Percentiles rank a stretch among this genome's conserved stretches.
Evolutionary conservation across 2,888 invertebrate genomes (phyloP).

Genomic region (Phoronis australis): DNA sequence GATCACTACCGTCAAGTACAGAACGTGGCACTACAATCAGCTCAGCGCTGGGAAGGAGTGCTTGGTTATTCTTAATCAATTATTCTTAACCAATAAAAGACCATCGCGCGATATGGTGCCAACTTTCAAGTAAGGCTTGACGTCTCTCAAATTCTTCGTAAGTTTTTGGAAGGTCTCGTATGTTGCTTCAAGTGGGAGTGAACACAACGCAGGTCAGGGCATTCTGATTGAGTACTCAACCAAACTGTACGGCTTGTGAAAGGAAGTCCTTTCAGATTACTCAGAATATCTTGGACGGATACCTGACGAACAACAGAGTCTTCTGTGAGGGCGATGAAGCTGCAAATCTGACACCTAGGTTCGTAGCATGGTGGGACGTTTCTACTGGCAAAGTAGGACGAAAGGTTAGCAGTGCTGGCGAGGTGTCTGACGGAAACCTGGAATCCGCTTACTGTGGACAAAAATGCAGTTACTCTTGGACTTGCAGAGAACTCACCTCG

Average conservation of each 20-base stretch:
- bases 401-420: conserved; percentile 13
- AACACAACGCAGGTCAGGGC: conserved; percentile 19
- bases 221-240: conserved; percentile 17
- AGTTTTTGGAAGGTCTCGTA: conserved; percentile 13
- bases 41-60: no score
- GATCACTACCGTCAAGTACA: conserved; percentile 15
- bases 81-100: conserved; percentile 15
- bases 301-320: conserved; percentile 17
- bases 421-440: conserved; percentile 12
- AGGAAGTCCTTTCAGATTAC: conserved; percentile 6
- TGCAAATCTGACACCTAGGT: conserved; percentile 16
- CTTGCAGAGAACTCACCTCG: conserved; percentile 21
- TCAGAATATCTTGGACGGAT: conserved; percentile 8
- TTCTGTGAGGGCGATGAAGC: conserved; percentile 7
- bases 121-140: conserved; percentile 17
- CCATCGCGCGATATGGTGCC: conserved; percentile 19
- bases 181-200: conserved; percentile 21
- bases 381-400: conserved; percentile 17
- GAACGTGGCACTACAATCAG: conserved; percentile 18
- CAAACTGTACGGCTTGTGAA: conserved; percentile 19
- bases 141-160: conserved; percentile 5
- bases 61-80: no score
- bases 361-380: conserved; percentile 15
- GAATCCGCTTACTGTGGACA: conserved; percentile 15
- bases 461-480: conserved; percentile 18